Base-by-base conservation (phyloP, 2,113 vertebrate species). In the Dolichallabes microphthalmus region DNA sequence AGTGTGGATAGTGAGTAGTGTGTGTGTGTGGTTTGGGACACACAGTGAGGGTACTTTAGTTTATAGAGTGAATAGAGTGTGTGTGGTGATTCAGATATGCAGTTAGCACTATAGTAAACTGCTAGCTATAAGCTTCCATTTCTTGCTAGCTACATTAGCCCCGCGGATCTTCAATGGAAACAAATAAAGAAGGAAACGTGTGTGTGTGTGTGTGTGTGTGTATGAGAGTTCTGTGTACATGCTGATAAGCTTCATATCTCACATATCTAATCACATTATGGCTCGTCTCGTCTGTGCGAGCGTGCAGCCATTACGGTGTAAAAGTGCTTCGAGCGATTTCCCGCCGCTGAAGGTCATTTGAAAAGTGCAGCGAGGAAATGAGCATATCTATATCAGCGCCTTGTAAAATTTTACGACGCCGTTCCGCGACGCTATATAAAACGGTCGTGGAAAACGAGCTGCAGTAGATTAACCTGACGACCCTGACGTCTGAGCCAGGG, bases 351-450 rank as follows among this genome's bases (percentile, higher is more conserved):
- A 85, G 84, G 84, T 85, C 76, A 50, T 80, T 57, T 39, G 27
- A 69, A 69, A 66, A 27, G 19, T 25, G 74, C 45, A 52, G 19
- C 4, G 32, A 69, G 74, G 83, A 79, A 69, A 66, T 66, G 27
- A 84, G 83, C 45, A 5, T 78, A 77, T 77, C 39, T 79, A 55
- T 57, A 53, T 78, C 83, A 77, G 73, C 50, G 22, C 17, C 83
- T 68, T 85, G 83, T 85, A 85, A 85, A 85, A 68, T 68, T 85
- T 85, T 66, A 85, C 15, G 83, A 53, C 9, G 30, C 63, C 74
- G 61, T 78, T 85, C 69, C 22, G 25, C 7, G 63, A 45, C 9
- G 83, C 83, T 39, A 52, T 68, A 45, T 79, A 85, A 85, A 85
- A 78, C 75, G 50, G 17, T 79, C 7, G 10, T 8, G 6, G 32